Evolutionary conservation across 1,140 invertebrate genomes (phyloP).

Genomic region (Lineus longissimus): DNA sequence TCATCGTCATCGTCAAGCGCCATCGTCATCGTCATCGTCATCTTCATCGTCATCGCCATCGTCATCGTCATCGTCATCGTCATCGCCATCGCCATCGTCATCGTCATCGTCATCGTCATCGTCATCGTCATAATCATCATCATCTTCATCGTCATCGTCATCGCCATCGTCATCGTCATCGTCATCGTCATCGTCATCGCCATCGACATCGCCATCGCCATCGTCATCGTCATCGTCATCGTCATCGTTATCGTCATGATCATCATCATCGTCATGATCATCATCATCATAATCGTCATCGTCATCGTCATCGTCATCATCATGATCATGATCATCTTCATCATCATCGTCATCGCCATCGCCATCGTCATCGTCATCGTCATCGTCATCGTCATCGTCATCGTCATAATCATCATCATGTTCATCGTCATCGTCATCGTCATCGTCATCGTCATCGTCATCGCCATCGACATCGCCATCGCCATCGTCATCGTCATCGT

Average conservation of each 20-base stretch:
- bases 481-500: constrained; percentile 6
- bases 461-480: too few relatives aligned
- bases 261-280: too few relatives aligned
- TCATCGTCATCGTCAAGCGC: too few relatives aligned
- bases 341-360: constrained; percentile 11
- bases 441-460: background rate
- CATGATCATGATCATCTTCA: constrained; percentile 8
- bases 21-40: background rate
- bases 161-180: too few relatives aligned
- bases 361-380: constrained; percentile 6
- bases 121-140: too few relatives aligned
- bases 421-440: constrained; percentile 2
- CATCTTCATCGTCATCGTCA: too few relatives aligned
- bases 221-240: too few relatives aligned
- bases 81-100: background rate
- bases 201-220: too few relatives aligned
- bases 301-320: constrained; percentile 13
- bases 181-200: too few relatives aligned
- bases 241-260: too few relatives aligned
- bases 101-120: background rate
- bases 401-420: too few relatives aligned
- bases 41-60: background rate
- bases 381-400: background rate
- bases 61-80: constrained; percentile 1
- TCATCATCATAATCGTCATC: too few relatives aligned